Evolutionary conservation across 2,113 vertebrate genomes (phyloP).

Genomic region (Promerops cafer): DNA sequence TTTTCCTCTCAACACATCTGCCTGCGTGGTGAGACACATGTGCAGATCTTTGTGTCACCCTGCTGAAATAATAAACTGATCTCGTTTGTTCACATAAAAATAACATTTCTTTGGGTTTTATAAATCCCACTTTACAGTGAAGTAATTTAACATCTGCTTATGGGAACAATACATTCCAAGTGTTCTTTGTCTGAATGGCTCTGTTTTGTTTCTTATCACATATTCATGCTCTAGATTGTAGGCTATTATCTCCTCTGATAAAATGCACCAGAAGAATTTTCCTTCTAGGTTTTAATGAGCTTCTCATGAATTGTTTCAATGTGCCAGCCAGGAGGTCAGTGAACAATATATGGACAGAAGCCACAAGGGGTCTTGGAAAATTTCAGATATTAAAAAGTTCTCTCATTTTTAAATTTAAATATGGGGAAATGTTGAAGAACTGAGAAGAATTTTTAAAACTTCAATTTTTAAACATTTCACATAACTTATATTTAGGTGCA

Average conservation of each 20-base stretch:
- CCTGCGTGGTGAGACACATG: background rate
- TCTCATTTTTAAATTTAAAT: background rate
- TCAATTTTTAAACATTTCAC: background rate
- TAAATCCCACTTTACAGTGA: background rate
- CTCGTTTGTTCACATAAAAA: background rate
- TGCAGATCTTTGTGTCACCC: background rate
- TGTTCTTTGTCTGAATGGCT: background rate
- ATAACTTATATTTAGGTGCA: background rate
- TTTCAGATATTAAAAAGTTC: background rate
- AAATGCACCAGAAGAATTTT: slow-evolving; percentile 20
- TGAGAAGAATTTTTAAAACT: background rate
- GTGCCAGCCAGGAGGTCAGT: background rate
- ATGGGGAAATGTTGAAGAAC: background rate
- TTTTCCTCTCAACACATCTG: background rate
- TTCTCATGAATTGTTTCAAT: background rate
- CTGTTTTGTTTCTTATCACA: slow-evolving; percentile 25
- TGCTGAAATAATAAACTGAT: background rate
- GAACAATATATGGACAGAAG: background rate
- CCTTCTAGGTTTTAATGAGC: background rate
- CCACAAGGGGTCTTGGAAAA: background rate
- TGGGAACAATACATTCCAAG: slow-evolving; percentile 36
- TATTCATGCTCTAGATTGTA: slow-evolving; percentile 44
- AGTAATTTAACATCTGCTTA: slow-evolving; percentile 58
- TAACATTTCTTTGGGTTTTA: background rate
- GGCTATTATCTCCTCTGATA: slow-evolving; percentile 46